A percentile compares a stretch with the other conserved stretches of the same genome.
These are phyloP conservation scores for Melitaea athalia DNA, from an alignment of 2,888 invertebrate genomes.

Conservation along the genomic window DNA sequence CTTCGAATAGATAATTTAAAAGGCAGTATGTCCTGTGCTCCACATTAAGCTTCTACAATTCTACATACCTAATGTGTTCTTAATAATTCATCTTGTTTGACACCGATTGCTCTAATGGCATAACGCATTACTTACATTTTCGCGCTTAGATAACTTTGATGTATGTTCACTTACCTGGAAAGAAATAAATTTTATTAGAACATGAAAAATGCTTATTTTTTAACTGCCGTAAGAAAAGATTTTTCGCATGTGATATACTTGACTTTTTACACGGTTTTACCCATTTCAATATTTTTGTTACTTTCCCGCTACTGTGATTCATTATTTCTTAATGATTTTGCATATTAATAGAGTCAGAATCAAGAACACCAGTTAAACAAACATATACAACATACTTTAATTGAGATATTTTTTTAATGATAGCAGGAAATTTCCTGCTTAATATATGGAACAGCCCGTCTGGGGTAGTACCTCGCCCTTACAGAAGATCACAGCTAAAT, in stretches of 20 bases:
- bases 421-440: too few species aligned
- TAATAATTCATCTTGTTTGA: slow-evolving; percentile 43
- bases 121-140: slow-evolving; percentile 35
- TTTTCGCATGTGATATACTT: neutral
- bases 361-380: too few species aligned
- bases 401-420: too few species aligned
- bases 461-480: too few species aligned
- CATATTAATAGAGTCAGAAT: too few species aligned
- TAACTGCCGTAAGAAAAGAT: neutral
- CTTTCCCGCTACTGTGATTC: too few species aligned
- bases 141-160: slow-evolving; percentile 33
- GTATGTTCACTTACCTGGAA: slow-evolving; percentile 47
- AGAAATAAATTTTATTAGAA: slow-evolving; percentile 34
- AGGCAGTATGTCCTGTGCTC: neutral
- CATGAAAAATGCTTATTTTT: slow-evolving; percentile 6
- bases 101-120: slow-evolving; percentile 30
- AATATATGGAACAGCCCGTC: too few species aligned
- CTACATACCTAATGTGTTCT: slow-evolving; percentile 29
- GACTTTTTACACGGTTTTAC: too few species aligned
- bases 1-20: neutral
- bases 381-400: too few species aligned
- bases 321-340: too few species aligned
- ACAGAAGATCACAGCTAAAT: too few species aligned
- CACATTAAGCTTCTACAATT: neutral
- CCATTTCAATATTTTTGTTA: too few species aligned